These are phyloP conservation scores for Dendrolimus kikuchii DNA, from an alignment of 1,140 invertebrate species.

Conservation along the genomic window DNA sequence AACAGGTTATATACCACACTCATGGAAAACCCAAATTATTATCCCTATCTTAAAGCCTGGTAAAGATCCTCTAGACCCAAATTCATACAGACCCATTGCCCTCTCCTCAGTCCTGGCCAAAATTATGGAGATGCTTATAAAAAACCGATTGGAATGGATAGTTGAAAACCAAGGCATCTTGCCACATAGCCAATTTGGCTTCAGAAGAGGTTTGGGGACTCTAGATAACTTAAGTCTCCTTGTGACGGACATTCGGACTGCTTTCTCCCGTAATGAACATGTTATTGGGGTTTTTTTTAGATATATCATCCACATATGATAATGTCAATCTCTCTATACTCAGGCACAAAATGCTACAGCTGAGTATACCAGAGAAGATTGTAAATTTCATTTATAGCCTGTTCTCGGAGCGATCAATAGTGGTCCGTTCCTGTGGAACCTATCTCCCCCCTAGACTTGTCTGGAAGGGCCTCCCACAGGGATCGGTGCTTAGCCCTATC, in stretches of 20 bases:
- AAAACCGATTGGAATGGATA: slow-evolving; percentile 15
- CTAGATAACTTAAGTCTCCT: background rate
- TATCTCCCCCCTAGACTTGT: background rate
- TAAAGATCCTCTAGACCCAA: no score
- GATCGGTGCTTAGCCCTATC: no score
- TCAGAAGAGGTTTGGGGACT: slow-evolving; percentile 1
- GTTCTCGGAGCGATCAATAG: background rate
- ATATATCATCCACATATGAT: slow-evolving; percentile 16
- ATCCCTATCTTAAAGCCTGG: no score
- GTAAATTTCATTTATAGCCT: background rate
- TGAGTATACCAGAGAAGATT: slow-evolving; percentile 9
- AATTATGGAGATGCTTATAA: slow-evolving; percentile 1
- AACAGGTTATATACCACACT: no score
- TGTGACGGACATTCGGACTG: no score
- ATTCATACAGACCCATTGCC: no score
- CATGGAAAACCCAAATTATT: no score
- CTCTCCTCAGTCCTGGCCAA: no score
- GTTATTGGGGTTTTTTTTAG: slow-evolving; percentile 3
- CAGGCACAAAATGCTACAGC: slow-evolving; percentile 8
- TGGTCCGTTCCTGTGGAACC: background rate
- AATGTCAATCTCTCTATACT: slow-evolving; percentile 11
- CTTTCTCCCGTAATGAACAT: no score
- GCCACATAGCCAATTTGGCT: slow-evolving; percentile 4
- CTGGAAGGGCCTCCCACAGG: background rate
- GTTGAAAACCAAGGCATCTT: slow-evolving; percentile 12